Conservation (phyloP, 2,797 vertebrate genomes). For the Argyrosomus regius region DNA sequence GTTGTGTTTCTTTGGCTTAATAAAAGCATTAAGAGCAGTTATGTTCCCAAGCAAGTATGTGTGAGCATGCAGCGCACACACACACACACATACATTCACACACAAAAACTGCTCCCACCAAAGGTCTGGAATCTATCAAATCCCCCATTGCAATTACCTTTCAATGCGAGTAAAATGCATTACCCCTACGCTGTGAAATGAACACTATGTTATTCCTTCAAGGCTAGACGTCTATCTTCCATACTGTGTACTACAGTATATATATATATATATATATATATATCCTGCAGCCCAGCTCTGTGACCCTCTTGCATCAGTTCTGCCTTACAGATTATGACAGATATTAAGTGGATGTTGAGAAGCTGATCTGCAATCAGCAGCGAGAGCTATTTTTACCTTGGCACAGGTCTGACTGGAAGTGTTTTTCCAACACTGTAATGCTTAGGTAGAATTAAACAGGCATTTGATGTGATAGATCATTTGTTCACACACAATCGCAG, state of each 20-base stretch:
- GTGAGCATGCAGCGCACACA: slow-evolving; percentile 14
- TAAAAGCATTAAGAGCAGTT: slow-evolving; percentile 73
- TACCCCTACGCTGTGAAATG: slow-evolving; percentile 73
- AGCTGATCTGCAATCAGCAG: slow-evolving; percentile 60
- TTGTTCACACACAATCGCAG: slow-evolving; percentile 37
- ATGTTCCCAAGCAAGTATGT: slow-evolving; percentile 59
- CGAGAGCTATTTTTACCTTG: slow-evolving; percentile 56
- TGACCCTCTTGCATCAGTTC: slow-evolving; percentile 52
- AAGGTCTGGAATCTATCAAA: slow-evolving; percentile 82
- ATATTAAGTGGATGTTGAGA: slow-evolving; percentile 61
- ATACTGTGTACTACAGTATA: slow-evolving; percentile 38
- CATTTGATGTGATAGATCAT: slow-evolving; percentile 36
- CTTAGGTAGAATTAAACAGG: slow-evolving; percentile 43
- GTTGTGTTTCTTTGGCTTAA: slow-evolving; percentile 70
- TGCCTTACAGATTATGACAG: slow-evolving; percentile 60
- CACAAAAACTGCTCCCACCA: slow-evolving; percentile 49
- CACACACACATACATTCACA: slow-evolving; percentile 30
- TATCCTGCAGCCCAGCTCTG: slow-evolving; percentile 42
- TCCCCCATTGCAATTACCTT: slow-evolving; percentile 73
- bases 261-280: neutral
- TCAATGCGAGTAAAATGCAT: slow-evolving; percentile 74
- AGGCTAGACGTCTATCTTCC: slow-evolving; percentile 57
- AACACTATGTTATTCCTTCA: slow-evolving; percentile 70
- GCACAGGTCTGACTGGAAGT: slow-evolving; percentile 44
- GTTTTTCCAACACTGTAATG: slow-evolving; percentile 56